Conservation (phyloP, 2,113 vertebrate species). For the Amia ocellicauda region DNA sequence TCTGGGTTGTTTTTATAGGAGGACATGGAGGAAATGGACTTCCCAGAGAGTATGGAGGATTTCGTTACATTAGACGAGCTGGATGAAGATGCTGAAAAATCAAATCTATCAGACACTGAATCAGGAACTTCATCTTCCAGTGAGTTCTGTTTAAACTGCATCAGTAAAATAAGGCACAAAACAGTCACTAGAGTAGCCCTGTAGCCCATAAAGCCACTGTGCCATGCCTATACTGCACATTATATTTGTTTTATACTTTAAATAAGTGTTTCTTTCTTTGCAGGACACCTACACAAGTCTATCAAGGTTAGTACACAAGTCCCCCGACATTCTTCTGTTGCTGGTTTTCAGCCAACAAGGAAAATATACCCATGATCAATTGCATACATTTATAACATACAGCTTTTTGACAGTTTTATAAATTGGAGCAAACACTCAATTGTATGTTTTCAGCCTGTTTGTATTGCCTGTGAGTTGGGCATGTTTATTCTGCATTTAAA, state of each 20-base stretch:
- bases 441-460: background rate
- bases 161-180: background rate
- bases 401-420: too few relatives aligned
- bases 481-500: too few relatives aligned
- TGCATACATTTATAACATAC: too few relatives aligned
- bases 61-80: slow-evolving; percentile 58
- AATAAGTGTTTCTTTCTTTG: too few relatives aligned
- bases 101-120: slow-evolving; percentile 16
- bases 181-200: slow-evolving; percentile 12
- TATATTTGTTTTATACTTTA: background rate
- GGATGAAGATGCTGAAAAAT: slow-evolving; percentile 31
- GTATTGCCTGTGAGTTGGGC: too few relatives aligned
- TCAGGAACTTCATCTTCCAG: background rate
- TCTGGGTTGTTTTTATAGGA: background rate
- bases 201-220: slow-evolving; percentile 6
- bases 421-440: too few relatives aligned
- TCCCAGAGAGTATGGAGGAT: slow-evolving; percentile 45
- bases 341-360: too few relatives aligned
- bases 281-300: too few relatives aligned
- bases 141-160: background rate
- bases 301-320: too few relatives aligned
- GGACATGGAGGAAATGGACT: slow-evolving; percentile 35
- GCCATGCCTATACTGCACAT: too few relatives aligned
- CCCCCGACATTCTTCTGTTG: too few relatives aligned
- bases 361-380: too few relatives aligned